phyloP scores from a whole-genome alignment of 2,113 vertebrate genomes.

The Ahaetulla prasina region DNA sequence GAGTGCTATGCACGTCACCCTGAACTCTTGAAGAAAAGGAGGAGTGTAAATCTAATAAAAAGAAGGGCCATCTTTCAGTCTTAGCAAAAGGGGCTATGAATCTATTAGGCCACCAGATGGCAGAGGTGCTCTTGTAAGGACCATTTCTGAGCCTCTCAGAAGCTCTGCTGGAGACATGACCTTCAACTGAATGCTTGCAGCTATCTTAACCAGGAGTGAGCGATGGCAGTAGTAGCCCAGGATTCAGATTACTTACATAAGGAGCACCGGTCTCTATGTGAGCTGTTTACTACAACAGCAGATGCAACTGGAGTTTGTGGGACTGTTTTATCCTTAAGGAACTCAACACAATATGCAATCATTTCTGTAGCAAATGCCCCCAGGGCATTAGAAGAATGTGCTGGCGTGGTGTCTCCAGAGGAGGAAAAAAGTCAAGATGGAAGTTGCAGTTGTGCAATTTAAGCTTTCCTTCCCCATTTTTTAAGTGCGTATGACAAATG shows the following conservation, averaged over 20 bases:
- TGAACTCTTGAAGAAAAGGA: background rate
- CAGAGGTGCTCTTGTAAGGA: background rate
- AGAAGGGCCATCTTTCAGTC: background rate
- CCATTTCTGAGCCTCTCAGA: background rate
- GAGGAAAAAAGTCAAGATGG: background rate
- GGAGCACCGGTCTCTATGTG: background rate
- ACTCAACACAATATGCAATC: background rate
- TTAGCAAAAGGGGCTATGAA: background rate
- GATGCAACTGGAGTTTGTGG: background rate
- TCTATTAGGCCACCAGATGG: background rate
- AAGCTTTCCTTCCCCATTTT: background rate
- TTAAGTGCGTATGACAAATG: background rate
- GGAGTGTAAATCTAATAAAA: background rate
- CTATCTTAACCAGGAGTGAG: background rate
- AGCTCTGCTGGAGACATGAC: background rate
- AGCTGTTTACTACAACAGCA: background rate
- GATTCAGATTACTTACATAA: background rate
- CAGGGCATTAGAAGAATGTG: background rate
- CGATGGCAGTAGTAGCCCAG: background rate
- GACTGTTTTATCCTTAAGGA: background rate
- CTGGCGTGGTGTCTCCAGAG: background rate
- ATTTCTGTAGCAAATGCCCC: background rate
- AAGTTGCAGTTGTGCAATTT: background rate
- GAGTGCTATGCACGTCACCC: background rate
- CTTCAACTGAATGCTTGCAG: conserved; percentile 2